Evolutionary conservation across 2,113 vertebrate species (phyloP).

Genomic region (Suncus etruscus): DNA sequence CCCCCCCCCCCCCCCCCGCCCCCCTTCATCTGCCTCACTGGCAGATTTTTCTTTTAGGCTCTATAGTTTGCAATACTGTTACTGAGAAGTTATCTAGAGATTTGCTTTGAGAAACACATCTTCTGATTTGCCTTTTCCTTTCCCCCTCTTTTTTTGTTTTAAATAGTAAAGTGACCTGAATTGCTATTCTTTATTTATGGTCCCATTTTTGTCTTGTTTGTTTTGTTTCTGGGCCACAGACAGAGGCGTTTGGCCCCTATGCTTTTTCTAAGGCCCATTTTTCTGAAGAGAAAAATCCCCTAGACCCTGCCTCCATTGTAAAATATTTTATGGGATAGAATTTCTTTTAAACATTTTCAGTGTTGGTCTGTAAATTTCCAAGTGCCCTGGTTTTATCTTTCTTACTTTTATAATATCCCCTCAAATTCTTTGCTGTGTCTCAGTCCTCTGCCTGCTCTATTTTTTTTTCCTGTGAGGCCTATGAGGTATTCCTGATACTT

Average conservation of each 20-base stretch:
- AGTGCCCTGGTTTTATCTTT: neutral
- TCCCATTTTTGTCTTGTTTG: neutral
- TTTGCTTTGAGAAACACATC: neutral
- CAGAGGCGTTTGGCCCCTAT: too few species aligned
- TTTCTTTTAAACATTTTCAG: neutral
- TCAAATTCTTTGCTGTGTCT: neutral
- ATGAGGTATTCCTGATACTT: neutral
- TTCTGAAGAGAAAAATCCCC: neutral
- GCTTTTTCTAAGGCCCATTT: too few species aligned
- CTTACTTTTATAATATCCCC: neutral
- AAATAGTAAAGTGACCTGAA: neutral
- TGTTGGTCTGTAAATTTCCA: neutral
- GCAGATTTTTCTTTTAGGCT: too few species aligned
- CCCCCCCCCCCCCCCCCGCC: too few species aligned
- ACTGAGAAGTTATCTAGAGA: too few species aligned
- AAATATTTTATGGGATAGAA: neutral
- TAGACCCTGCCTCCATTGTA: neutral
- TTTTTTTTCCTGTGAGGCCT: neutral
- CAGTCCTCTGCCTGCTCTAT: neutral
- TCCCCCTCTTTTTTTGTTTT: neutral
- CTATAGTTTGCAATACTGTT: too few species aligned
- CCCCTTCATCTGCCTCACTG: too few species aligned
- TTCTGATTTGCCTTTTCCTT: rapidly evolving
- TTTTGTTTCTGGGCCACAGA: neutral
- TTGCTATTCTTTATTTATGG: too few species aligned